Conservation (phyloP, 2,888 invertebrate species). For the Meiosimyza decipiens region DNA sequence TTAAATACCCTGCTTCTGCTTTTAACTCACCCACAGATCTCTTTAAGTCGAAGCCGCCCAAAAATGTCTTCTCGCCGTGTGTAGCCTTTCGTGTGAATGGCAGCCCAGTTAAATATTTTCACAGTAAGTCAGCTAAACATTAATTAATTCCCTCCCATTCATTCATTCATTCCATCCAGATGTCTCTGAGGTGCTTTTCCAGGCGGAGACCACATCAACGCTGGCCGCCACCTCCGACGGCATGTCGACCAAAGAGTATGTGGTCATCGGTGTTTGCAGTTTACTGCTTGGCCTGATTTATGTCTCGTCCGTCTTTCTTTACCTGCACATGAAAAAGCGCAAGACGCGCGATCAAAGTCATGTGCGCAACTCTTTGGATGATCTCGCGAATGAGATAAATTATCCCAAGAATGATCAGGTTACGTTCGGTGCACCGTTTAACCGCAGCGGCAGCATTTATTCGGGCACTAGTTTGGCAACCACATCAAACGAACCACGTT, state of each 20-base stretch:
- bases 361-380: slow-evolving; percentile 60
- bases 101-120: slow-evolving; percentile 75
- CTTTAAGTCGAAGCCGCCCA: slow-evolving; percentile 59
- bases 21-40: slow-evolving; percentile 44
- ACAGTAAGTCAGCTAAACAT: slow-evolving; percentile 69
- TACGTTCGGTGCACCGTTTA: slow-evolving; percentile 64
- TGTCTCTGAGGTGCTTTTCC: slow-evolving; percentile 83
- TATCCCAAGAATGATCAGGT: slow-evolving; percentile 68
- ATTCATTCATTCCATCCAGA: slow-evolving; percentile 68
- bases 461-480: slow-evolving; percentile 58
- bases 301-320: slow-evolving; percentile 85
- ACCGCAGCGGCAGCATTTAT: slow-evolving; percentile 63
- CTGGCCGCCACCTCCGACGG: slow-evolving; percentile 71
- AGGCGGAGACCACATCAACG: slow-evolving; percentile 73
- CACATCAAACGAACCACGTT: slow-evolving; percentile 56
- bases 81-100: slow-evolving; percentile 89
- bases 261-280: slow-evolving; percentile 85
- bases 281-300: slow-evolving; percentile 88
- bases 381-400: slow-evolving; percentile 66
- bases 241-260: slow-evolving; percentile 80
- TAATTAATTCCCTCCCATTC: slow-evolving; percentile 2
- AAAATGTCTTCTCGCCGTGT: slow-evolving; percentile 83
- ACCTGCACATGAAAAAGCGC: slow-evolving; percentile 80
- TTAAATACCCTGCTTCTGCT: background rate
- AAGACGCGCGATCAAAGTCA: slow-evolving; percentile 63